A percentile compares a stretch with the other conserved stretches of the same genome.
phyloP scores from a whole-genome alignment of 2,113 vertebrate genomes.

The Machaerirhynchus nigripectus region DNA sequence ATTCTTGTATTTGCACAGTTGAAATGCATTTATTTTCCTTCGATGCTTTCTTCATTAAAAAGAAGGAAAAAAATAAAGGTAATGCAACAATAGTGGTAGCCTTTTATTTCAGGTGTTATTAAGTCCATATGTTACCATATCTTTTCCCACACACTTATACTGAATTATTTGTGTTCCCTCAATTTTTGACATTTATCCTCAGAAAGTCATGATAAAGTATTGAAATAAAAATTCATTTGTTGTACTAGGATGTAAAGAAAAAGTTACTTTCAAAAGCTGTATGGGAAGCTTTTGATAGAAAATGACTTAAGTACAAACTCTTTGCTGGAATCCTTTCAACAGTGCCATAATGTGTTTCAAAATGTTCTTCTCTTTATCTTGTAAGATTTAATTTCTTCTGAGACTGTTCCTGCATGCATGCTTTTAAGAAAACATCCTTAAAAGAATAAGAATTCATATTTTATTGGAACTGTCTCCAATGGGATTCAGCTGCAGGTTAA shows the following conservation, averaged over 20 bases:
- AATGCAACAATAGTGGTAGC: not conserved
- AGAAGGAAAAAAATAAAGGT: rapidly evolving
- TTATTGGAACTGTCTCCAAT: not conserved
- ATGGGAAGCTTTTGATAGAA: not conserved
- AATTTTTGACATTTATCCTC: not conserved
- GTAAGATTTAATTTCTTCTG: not conserved
- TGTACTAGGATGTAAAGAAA: not conserved
- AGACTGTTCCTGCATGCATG: not conserved
- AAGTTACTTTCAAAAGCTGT: not conserved
- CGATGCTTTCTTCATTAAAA: not conserved
- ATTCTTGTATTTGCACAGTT: not conserved
- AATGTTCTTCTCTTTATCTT: not conserved
- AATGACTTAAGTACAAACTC: rapidly evolving
- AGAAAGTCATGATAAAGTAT: not conserved
- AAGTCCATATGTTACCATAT: not conserved
- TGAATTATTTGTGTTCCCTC: not conserved
- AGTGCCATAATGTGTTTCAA: not conserved
- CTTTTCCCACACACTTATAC: not conserved
- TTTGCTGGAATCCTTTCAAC: not conserved
- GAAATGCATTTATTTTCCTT: not conserved
- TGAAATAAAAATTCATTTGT: not conserved
- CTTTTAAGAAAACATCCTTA: not conserved
- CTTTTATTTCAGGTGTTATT: not conserved
- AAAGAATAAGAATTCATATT: not conserved
- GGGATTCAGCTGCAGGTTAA: not conserved